A percentile compares a stretch with the other conserved stretches of the same genome.
These are phyloP conservation scores for Amia ocellicauda DNA, from an alignment of 2,113 vertebrate species.

Conservation along the genomic window DNA sequence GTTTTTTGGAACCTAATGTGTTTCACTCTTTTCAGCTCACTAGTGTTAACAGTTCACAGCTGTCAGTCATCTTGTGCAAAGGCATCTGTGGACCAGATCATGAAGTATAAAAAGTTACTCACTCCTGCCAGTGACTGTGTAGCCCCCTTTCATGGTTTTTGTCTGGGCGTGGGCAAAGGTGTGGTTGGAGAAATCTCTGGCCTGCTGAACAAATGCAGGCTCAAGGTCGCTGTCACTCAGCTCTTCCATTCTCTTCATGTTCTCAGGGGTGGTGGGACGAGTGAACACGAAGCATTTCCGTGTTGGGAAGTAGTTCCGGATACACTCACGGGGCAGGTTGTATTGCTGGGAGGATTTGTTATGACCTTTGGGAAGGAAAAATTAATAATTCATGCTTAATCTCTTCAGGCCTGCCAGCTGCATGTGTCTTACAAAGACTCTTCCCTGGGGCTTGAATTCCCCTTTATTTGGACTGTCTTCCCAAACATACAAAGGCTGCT, in stretches of 20 bases:
- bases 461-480: too few species aligned
- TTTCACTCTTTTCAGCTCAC: too few species aligned
- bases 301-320: constrained; percentile 23
- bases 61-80: too few species aligned
- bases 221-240: constrained; percentile 35
- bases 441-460: too few species aligned
- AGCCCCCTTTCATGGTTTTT: constrained; percentile 28
- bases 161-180: constrained; percentile 7
- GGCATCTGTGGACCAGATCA: too few species aligned
- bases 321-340: constrained; percentile 26
- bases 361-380: neutral
- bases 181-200: constrained; percentile 12
- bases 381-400: too few species aligned
- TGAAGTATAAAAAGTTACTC: too few species aligned
- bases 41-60: too few species aligned
- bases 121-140: constrained; percentile 25
- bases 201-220: constrained; percentile 30
- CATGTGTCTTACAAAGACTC: too few species aligned
- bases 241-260: constrained; percentile 7
- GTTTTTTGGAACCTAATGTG: too few species aligned
- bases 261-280: constrained; percentile 4
- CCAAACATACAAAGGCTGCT: too few species aligned
- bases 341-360: neutral
- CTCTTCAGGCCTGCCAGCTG: too few species aligned
- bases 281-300: constrained; percentile 31